A percentile compares a stretch with the other conserved stretches of the same genome.
These are phyloP conservation scores for Pitangus sulphuratus DNA, from an alignment of 2,797 vertebrate genomes.

Conservation along the genomic window DNA sequence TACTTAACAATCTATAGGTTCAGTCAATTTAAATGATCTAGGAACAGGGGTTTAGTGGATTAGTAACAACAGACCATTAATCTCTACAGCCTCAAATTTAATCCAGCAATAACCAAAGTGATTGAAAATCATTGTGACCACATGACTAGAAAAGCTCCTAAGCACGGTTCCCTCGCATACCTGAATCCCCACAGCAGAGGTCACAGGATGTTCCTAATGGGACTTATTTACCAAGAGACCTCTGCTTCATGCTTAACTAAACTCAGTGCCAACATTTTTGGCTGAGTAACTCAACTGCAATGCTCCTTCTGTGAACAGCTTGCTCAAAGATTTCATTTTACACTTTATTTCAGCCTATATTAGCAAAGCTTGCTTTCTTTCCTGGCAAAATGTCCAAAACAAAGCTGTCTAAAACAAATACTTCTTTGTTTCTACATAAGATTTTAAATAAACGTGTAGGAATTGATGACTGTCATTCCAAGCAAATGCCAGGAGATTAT, in stretches of 20 bases:
- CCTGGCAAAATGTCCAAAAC: neutral
- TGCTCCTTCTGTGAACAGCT: neutral
- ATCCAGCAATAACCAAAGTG: constrained; percentile 75
- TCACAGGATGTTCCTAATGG: neutral
- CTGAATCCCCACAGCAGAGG: constrained; percentile 38
- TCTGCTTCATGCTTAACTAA: neutral
- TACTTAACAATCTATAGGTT: constrained; percentile 64
- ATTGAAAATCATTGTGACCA: constrained; percentile 60
- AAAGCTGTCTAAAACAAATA: neutral
- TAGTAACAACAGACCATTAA: constrained; percentile 80
- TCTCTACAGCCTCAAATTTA: constrained; percentile 76
- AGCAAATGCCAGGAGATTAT: constrained; percentile 39
- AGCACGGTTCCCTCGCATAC: constrained; percentile 27
- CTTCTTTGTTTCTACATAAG: neutral
- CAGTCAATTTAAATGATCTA: constrained; percentile 73
- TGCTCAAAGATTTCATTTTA: neutral
- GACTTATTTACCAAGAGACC: neutral
- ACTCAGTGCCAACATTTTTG: neutral
- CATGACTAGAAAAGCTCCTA: constrained; percentile 59
- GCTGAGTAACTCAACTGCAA: neutral
- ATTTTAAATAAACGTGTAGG: constrained; percentile 14
- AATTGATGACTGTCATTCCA: constrained; percentile 26
- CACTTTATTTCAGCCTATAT: neutral
- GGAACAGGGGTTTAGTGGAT: constrained; percentile 73
- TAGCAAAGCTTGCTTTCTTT: neutral